Percentiles rank a stretch among this genome's conserved stretches.
These are phyloP conservation scores for Cephus spinipes DNA, from an alignment of 2,888 invertebrate genomes.

Conservation along the genomic window DNA sequence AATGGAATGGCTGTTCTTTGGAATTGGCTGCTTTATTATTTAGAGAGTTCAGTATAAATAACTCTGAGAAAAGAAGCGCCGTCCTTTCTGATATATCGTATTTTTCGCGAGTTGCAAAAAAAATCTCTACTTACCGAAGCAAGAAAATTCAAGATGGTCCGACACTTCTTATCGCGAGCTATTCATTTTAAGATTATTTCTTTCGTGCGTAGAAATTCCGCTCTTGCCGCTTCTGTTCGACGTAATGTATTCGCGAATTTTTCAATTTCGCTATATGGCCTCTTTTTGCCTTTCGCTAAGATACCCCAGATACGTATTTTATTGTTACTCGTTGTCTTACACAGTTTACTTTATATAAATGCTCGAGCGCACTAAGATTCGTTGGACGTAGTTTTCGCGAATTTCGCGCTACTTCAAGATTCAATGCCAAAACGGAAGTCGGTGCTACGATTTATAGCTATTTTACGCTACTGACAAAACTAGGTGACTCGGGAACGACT, in stretches of 20 bases:
- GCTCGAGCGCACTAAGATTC: background rate
- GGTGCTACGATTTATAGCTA: slow-evolving; percentile 32
- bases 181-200: background rate
- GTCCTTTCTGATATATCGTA: background rate
- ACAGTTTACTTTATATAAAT: background rate
- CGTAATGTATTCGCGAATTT: slow-evolving; percentile 67
- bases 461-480: slow-evolving; percentile 38
- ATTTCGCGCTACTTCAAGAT: slow-evolving; percentile 14
- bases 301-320: background rate
- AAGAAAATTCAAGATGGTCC: background rate
- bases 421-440: slow-evolving; percentile 38
- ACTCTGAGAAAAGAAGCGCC: background rate
- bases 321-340: no score
- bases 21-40: slow-evolving; percentile 16
- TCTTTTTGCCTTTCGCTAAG: background rate
- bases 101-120: background rate
- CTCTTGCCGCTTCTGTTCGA: slow-evolving; percentile 78
- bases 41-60: slow-evolving; percentile 15
- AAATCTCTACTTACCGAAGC: background rate
- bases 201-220: slow-evolving; percentile 75
- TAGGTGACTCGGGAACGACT: slow-evolving; percentile 32
- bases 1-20: slow-evolving; percentile 1
- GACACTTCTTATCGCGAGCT: background rate
- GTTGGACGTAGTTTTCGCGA: background rate
- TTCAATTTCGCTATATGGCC: background rate